Evolutionary conservation across 2,888 invertebrate genomes (phyloP).

Genomic region (Hirtodrosophila duncani): DNA sequence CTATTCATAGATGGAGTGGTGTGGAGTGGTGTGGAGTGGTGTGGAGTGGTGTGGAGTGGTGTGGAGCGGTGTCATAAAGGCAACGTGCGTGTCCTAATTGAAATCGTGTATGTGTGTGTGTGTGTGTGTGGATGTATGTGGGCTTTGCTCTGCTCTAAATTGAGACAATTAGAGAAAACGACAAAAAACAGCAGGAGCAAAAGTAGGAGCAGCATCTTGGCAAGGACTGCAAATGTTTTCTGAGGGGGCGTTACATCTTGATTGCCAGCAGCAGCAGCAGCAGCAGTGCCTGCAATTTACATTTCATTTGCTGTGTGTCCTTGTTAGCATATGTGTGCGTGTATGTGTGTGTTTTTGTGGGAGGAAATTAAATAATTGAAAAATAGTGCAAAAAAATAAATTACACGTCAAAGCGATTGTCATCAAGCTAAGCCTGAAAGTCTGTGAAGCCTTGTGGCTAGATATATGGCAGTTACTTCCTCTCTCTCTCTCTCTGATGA

Average conservation of each 20-base stretch:
- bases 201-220: background rate
- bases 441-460: too few relatives aligned
- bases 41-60: background rate
- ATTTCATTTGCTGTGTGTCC: slow-evolving; percentile 47
- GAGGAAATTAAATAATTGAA: slow-evolving; percentile 37
- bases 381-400: slow-evolving; percentile 32
- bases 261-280: slow-evolving; percentile 51
- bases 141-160: slow-evolving; percentile 67
- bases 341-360: slow-evolving; percentile 1
- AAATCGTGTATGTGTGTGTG: slow-evolving; percentile 61
- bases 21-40: background rate
- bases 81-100: slow-evolving; percentile 53
- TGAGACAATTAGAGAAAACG: slow-evolving; percentile 61
- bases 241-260: slow-evolving; percentile 38
- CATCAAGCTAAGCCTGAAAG: too few relatives aligned
- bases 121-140: background rate
- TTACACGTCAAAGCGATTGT: slow-evolving; percentile 32
- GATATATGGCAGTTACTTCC: too few relatives aligned
- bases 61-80: slow-evolving; percentile 15
- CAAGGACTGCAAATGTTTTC: slow-evolving; percentile 11
- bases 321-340: background rate
- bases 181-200: background rate
- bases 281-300: slow-evolving; percentile 61
- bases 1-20: slow-evolving; percentile 7
- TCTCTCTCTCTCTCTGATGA: too few relatives aligned